Conservation (phyloP, 2,888 invertebrate genomes). For the Megastigmus dorsalis region DNA sequence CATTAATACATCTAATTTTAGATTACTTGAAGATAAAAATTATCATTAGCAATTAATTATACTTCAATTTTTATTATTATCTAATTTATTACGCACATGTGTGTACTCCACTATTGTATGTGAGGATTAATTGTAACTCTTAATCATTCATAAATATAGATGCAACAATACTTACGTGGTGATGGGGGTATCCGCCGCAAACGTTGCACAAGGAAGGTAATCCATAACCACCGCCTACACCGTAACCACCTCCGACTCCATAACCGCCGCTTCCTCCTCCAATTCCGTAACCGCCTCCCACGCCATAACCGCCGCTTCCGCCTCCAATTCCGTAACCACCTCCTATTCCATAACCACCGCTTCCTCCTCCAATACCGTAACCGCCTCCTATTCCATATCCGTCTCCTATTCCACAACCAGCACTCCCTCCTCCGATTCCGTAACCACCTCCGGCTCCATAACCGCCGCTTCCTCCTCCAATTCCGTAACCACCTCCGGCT, state of each 20-base stretch:
- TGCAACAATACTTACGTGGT: slow-evolving; percentile 23
- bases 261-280: not conserved
- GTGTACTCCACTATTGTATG: too few species aligned
- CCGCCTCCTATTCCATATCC: not conserved
- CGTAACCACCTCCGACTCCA: not conserved
- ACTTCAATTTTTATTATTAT: too few species aligned
- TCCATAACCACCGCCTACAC: slow-evolving; percentile 3
- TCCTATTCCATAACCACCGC: not conserved
- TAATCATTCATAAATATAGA: too few species aligned
- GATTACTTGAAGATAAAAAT: too few species aligned
- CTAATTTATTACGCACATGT: too few species aligned
- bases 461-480: not conserved
- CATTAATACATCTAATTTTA: too few species aligned
- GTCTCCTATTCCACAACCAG: not conserved
- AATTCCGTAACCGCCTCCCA: not conserved
- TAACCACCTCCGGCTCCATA: slow-evolving; percentile 1
- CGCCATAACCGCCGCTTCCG: not conserved
- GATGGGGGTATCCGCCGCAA: not conserved
- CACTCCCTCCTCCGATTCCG: not conserved
- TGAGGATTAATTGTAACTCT: too few species aligned
- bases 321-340: not conserved
- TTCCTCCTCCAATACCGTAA: not conserved
- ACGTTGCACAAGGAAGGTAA: not conserved
- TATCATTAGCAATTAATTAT: too few species aligned
- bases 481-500: not conserved